A percentile compares a stretch with the other conserved stretches of the same genome.
These are phyloP conservation scores for Melanotaenia nigrans DNA, from an alignment of 2,797 vertebrate genomes.

Conservation along the genomic window DNA sequence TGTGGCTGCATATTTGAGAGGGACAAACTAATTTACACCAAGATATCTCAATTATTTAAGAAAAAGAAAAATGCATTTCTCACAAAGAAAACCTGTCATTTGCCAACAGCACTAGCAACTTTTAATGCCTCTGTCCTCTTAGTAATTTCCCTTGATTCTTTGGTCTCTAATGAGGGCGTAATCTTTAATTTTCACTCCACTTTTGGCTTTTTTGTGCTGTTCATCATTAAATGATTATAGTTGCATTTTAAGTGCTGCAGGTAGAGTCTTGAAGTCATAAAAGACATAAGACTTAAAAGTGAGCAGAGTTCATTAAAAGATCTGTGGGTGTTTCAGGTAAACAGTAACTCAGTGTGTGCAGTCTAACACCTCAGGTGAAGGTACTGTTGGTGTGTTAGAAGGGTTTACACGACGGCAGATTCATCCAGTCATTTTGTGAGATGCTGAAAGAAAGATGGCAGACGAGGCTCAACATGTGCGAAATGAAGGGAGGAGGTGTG, in stretches of 20 bases:
- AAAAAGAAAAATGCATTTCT: no score
- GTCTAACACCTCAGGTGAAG: neutral
- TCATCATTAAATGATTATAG: neutral
- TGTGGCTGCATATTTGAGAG: neutral
- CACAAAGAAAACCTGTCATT: no score
- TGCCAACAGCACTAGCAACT: no score
- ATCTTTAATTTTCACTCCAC: neutral
- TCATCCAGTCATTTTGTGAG: neutral
- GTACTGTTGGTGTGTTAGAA: neutral
- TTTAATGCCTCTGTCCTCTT: no score
- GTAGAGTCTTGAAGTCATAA: neutral
- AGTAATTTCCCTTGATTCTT: neutral
- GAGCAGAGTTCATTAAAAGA: neutral
- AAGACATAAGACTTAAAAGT: neutral
- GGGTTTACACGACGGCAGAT: neutral
- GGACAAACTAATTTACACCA: neutral
- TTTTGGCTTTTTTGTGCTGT: neutral
- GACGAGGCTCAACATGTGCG: neutral
- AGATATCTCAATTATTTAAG: neutral
- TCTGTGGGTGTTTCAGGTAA: neutral
- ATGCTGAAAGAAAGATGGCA: neutral
- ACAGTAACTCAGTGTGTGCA: neutral
- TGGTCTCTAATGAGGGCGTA: neutral
- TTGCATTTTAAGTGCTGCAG: neutral
- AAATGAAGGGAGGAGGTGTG: neutral